phyloP scores from a whole-genome alignment of 2,797 vertebrate genomes.

The Parauchenoglanis ngamensis region DNA sequence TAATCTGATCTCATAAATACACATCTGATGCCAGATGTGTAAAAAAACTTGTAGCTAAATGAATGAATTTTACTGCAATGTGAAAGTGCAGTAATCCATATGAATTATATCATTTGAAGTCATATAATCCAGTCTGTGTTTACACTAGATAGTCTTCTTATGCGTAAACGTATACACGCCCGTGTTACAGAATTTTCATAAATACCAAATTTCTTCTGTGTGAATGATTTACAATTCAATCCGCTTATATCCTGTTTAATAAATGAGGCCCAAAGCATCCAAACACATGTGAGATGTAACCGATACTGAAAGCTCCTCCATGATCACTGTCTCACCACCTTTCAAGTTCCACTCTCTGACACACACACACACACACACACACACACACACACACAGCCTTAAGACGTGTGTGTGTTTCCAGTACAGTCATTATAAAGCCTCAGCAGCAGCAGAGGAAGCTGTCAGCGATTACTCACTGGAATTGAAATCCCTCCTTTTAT shows the following conservation, averaged over 20 bases:
- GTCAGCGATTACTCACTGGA: conserved; percentile 67
- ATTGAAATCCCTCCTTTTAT: conserved; percentile 31
- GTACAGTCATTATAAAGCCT: conserved; percentile 63
- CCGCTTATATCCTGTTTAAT: neutral
- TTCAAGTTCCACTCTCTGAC: neutral
- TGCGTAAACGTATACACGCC: neutral
- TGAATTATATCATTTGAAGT: neutral
- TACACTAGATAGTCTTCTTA: neutral
- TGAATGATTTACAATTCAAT: neutral
- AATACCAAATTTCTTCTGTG: neutral
- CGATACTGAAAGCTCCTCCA: neutral
- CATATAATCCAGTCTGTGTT: neutral
- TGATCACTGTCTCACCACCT: neutral
- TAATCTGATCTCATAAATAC: neutral
- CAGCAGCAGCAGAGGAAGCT: conserved; percentile 68
- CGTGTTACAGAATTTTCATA: neutral
- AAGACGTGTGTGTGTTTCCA: conserved; percentile 61
- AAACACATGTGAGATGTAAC: neutral
- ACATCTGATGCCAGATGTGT: neutral
- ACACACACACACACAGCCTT: conserved; percentile 45
- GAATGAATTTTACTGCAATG: neutral
- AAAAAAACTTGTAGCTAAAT: neutral
- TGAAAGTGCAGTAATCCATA: neutral
- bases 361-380: neutral
- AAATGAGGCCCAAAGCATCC: neutral